Conservation (phyloP, 2,888 invertebrate species). For the Physocephala rufipes region DNA sequence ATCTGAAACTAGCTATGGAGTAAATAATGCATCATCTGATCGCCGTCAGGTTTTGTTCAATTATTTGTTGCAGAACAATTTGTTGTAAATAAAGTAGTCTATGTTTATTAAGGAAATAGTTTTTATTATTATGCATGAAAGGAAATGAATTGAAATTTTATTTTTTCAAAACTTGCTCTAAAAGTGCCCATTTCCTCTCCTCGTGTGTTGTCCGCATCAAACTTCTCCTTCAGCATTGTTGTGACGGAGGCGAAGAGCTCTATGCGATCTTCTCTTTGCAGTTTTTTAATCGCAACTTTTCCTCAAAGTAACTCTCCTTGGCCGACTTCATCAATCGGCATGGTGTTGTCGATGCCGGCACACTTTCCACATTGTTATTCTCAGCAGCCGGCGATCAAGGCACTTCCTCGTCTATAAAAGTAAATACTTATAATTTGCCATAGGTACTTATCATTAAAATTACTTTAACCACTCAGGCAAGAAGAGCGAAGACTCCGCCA, state of each 20-base stretch:
- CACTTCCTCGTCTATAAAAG: constrained; percentile 10
- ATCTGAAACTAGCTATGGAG: neutral
- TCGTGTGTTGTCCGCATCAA: neutral
- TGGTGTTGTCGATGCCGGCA: neutral
- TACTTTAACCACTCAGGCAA: constrained; percentile 6
- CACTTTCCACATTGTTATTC: neutral
- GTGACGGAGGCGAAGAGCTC: constrained; percentile 1
- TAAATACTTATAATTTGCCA: constrained; percentile 11
- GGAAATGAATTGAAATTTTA: constrained; percentile 11
- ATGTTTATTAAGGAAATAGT: constrained; percentile 1
- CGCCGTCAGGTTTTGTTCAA: constrained; percentile 18
- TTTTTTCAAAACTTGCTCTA: neutral
- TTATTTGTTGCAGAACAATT: constrained; percentile 18
- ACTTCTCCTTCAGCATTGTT: constrained; percentile 7
- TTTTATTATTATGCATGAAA: constrained; percentile 8
- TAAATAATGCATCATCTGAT: constrained; percentile 2
- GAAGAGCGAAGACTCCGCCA: constrained; percentile 3
- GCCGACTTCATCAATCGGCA: neutral
- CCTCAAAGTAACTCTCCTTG: neutral
- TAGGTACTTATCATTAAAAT: constrained; percentile 4
- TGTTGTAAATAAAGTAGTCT: constrained; percentile 14
- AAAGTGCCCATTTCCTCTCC: constrained; percentile 5
- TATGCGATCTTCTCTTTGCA: constrained; percentile 1
- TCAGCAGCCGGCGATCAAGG: neutral
- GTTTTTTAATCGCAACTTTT: constrained; percentile 6